Percentiles rank a stretch among this genome's conserved stretches.
Evolutionary conservation across 2,888 invertebrate genomes (phyloP).

Genomic region (Pandemis heparana): DNA sequence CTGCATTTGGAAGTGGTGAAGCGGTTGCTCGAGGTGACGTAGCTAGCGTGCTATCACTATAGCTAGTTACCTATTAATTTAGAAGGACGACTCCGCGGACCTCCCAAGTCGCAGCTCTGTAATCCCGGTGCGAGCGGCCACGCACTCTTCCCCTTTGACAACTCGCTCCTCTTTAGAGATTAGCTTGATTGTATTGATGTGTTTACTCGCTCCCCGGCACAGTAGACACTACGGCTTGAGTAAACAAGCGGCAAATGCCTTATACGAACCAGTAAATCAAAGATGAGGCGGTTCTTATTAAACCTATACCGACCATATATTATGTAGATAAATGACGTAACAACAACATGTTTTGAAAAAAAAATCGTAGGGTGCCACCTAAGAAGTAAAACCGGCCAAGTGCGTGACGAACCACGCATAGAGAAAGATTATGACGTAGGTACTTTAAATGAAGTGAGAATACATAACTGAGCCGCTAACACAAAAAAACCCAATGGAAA

Average conservation of each 20-base stretch:
- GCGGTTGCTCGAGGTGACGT: slow-evolving; percentile 57
- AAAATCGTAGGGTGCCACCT: too few relatives aligned
- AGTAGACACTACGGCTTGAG: not conserved
- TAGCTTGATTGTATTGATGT: slow-evolving; percentile 57
- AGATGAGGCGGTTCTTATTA: slow-evolving; percentile 37
- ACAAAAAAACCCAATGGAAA: too few relatives aligned
- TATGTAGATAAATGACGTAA: too few relatives aligned
- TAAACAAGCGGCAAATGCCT: slow-evolving; percentile 26
- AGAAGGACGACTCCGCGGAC: slow-evolving; percentile 60
- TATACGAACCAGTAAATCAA: slow-evolving; percentile 51
- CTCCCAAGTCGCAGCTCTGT: slow-evolving; percentile 68
- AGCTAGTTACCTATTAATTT: slow-evolving; percentile 73
- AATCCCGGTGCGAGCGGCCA: slow-evolving; percentile 55
- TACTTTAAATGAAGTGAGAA: too few relatives aligned
- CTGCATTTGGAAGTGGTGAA: slow-evolving; percentile 52
- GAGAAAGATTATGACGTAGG: too few relatives aligned
- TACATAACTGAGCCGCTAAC: too few relatives aligned
- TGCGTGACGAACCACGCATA: too few relatives aligned
- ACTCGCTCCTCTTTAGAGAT: slow-evolving; percentile 63
- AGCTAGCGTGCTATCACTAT: slow-evolving; percentile 51
- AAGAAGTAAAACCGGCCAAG: too few relatives aligned
- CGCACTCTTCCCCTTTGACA: slow-evolving; percentile 63
- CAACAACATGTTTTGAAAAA: too few relatives aligned
- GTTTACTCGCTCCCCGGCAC: slow-evolving; percentile 52
- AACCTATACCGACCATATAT: slow-evolving; percentile 52